Base-by-base conservation (phyloP, 2,888 invertebrate species). In the Synergus gifuensis region DNA sequence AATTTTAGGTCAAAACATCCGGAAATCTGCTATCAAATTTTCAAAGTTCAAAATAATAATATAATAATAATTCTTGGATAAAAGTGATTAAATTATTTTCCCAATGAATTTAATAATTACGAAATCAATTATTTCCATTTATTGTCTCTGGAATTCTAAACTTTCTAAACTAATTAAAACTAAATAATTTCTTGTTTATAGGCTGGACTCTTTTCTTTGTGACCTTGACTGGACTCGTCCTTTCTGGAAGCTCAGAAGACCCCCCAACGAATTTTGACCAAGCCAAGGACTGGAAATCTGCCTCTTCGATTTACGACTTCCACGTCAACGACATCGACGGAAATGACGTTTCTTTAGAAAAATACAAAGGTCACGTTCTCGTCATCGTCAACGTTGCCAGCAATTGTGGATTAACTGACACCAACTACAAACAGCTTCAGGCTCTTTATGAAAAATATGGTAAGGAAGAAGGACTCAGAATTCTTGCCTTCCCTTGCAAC, bases 341-440 rank as follows among this genome's bases (percentile, higher is more conserved):
- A 4, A 94, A 97, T 87, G 94, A 95, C 54, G 95, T 97, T 0
- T 94, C 95, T 9, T 91, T 98, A 82, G 96, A 96, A 77, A 95
- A 95, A 79, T 97, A 97, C 93, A 93, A 95, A 89, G 97, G 96
- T 77, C 95, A 97, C 91, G 96, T 97, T 54, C 94, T 95, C 83
- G 93, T 98, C 63, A 95, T 98, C 80, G 97, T 97, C 5, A 98
- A 98, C 91, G 98, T 98, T 49, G 98, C 98, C 1, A 96, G 96
- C 28, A 94, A 97, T 88, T 98, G 98, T 92, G 97, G 97, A 12
- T 93, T 96, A 81, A 97, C 98, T 0, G 94, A 95, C 60, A 94
- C 94, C 81, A 96, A 97, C 93, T 98, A 97, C 93, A 95, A 95
- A 85, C 96, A 97, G 92, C 93, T 98, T 78, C 95, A 95, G 89